Base-by-base conservation (phyloP, 1,140 invertebrate species). In the Metopolophium dirhodum region DNA sequence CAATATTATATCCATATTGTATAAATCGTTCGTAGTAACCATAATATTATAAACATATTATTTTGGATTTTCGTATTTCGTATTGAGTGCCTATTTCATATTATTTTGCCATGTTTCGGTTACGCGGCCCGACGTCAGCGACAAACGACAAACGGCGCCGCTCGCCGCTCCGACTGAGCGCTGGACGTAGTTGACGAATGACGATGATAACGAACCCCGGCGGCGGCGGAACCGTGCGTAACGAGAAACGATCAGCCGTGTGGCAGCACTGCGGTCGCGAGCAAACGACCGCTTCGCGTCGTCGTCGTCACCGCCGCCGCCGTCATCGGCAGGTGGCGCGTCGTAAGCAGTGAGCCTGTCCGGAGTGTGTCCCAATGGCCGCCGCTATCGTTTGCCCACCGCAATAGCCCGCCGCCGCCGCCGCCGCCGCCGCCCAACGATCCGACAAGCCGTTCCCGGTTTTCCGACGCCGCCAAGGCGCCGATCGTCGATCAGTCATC, bases 291-390 rank as follows among this genome's bases (percentile, higher is more conserved):
- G 57, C 57, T 61, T 61, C n/a, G 41, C 41, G 37, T 77, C 57
- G 86, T 18, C 61, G 86, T 87, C 49, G 87, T 23, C 77, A 49
- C 26, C 86, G 87, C 22, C 87, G 47, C n/a, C 47, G 87, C 20
- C 35, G 77, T 93, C 91, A 86, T 54, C 91, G 91, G 91, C 91
- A 93, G 91, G 91, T 93, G 35, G 91, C 91, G 91, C 91, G 91
- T 93, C 91, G 91, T 68, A 57, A 93, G 90, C 90, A 45, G 23
- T 37, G 22, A 37, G n/a, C 57, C 18, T 22, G 45, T 30, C 7
- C 22, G 51, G 11, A 88, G 41, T n/a, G 61, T 77, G 30, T 35
- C 30, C 18, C 30, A 61, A 82, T n/a, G 41, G 90, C 61, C 45
- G 61, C 37, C 41, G 11, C 41, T 23, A 85, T 85, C 37, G 83